phyloP scores from a whole-genome alignment of 2,797 vertebrate genomes.

The Glossophaga mutica region DNA sequence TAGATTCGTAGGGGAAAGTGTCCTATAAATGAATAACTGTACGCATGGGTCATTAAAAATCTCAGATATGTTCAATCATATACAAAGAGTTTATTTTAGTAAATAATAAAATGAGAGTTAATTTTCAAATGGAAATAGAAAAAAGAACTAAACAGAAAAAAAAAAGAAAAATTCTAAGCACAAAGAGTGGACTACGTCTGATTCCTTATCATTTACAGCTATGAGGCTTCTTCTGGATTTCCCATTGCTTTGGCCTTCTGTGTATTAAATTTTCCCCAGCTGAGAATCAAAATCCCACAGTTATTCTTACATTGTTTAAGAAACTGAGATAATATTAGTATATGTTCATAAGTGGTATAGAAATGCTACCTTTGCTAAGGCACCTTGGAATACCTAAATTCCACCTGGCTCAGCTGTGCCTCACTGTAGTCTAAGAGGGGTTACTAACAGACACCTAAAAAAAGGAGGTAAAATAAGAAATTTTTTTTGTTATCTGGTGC shows the following conservation, averaged over 20 bases:
- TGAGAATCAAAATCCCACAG: not conserved
- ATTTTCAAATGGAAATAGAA: not conserved
- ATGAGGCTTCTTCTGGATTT: not conserved
- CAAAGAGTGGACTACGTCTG: not conserved
- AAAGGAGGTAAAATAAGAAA: not conserved
- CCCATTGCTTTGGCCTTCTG: slow-evolving; percentile 12
- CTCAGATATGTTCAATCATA: not conserved
- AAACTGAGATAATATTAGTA: not conserved
- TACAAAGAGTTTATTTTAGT: not conserved
- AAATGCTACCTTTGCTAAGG: not conserved
- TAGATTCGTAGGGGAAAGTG: not conserved
- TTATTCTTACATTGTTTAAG: not conserved
- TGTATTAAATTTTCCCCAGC: not conserved
- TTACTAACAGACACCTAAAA: not conserved
- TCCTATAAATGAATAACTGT: not conserved
- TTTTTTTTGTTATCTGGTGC: not conserved
- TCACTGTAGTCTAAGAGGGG: not conserved
- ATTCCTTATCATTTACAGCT: not conserved
- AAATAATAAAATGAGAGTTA: not conserved
- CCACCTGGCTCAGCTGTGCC: not conserved
- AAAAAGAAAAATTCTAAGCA: not conserved
- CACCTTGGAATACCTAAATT: not conserved
- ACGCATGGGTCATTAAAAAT: not conserved
- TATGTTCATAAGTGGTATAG: not conserved
- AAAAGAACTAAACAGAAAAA: not conserved